A percentile compares a stretch with the other conserved stretches of the same genome.
phyloP scores from a whole-genome alignment of 1,140 invertebrate genomes.

The Pantala flavescens region DNA sequence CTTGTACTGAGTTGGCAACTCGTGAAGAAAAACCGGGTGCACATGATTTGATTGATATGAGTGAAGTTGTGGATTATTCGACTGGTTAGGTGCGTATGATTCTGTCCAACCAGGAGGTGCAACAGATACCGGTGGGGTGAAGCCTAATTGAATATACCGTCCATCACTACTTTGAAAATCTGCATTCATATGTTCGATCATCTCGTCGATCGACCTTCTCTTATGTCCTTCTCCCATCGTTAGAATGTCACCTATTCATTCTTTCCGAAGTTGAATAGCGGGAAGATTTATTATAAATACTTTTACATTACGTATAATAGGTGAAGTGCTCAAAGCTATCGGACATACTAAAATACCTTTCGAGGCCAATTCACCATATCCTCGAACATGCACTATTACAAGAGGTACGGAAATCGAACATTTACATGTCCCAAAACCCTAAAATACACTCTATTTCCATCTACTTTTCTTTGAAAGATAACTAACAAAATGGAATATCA shows the following conservation, averaged over 20 bases:
- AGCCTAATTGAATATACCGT: constrained; percentile 45
- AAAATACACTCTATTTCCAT: too few species aligned
- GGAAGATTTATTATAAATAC: too few species aligned
- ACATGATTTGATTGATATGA: constrained; percentile 28
- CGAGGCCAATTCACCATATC: too few species aligned
- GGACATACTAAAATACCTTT: too few species aligned
- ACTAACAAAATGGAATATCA: background rate
- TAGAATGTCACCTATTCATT: background rate
- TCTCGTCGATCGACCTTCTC: constrained; percentile 44
- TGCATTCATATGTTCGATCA: constrained; percentile 49
- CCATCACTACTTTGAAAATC: constrained; percentile 45
- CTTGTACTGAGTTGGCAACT: background rate
- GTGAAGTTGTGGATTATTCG: constrained; percentile 30
- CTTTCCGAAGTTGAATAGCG: background rate
- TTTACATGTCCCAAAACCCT: too few species aligned
- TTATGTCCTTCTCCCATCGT: constrained; percentile 20
- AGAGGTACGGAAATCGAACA: too few species aligned
- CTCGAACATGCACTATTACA: too few species aligned
- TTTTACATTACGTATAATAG: too few species aligned
- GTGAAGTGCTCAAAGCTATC: too few species aligned
- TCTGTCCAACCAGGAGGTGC: background rate
- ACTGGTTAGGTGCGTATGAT: constrained; percentile 26
- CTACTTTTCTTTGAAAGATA: too few species aligned
- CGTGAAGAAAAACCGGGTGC: background rate
- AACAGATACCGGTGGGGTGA: constrained; percentile 29